These are phyloP conservation scores for Mirza zaza DNA, from an alignment of 2,113 vertebrate genomes.

Conservation along the genomic window DNA sequence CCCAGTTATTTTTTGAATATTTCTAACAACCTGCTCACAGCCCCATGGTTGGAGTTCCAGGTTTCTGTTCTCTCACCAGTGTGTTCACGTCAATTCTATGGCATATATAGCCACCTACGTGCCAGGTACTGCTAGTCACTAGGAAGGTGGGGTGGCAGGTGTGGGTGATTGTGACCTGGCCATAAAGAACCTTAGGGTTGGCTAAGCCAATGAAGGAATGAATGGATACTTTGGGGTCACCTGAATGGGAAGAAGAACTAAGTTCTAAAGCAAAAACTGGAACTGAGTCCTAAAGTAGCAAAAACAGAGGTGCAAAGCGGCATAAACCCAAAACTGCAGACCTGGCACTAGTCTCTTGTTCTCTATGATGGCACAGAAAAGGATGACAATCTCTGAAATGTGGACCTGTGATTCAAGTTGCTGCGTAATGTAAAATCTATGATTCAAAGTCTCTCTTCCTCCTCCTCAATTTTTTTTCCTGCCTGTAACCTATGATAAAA, in stretches of 20 bases:
- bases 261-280: neutral
- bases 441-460: neutral
- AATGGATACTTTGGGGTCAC: neutral
- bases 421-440: neutral
- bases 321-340: neutral
- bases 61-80: neutral
- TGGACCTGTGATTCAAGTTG: neutral
- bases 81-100: fast-evolving
- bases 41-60: neutral
- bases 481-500: neutral
- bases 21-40: neutral
- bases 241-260: neutral
- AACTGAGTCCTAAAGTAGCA: neutral
- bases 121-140: neutral
- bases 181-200: neutral
- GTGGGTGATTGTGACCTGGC: neutral
- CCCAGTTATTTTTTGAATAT: neutral
- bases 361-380: fast-evolving
- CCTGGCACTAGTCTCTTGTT: neutral
- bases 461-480: neutral
- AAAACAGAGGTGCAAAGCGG: neutral
- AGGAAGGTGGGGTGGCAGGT: too few relatives aligned
- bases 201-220: neutral
- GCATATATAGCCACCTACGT: fast-evolving
- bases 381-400: too few relatives aligned